These are phyloP conservation scores for Pollenia labialis DNA, from an alignment of 2,888 invertebrate genomes.

Conservation along the genomic window DNA sequence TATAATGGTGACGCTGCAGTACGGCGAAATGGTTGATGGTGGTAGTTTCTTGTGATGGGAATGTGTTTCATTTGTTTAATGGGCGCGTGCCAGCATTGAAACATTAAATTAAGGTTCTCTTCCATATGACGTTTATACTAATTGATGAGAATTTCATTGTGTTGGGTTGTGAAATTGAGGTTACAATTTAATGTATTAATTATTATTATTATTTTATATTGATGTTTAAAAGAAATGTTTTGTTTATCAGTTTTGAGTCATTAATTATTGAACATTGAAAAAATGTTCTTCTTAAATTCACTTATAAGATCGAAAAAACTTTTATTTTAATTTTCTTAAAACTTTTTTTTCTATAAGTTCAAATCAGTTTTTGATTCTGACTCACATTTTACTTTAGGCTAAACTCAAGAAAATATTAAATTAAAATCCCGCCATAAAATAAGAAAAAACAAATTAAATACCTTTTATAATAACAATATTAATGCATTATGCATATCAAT, in stretches of 20 bases:
- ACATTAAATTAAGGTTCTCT: slow-evolving; percentile 59
- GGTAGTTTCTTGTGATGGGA: slow-evolving; percentile 21
- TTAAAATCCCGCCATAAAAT: slow-evolving; percentile 34
- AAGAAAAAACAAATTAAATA: slow-evolving; percentile 7
- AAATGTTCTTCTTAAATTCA: neutral
- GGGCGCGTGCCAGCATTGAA: slow-evolving; percentile 57
- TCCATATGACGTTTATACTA: slow-evolving; percentile 45
- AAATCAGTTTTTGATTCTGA: slow-evolving; percentile 19
- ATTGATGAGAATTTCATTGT: slow-evolving; percentile 49
- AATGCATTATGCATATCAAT: slow-evolving; percentile 54
- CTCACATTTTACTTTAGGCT: slow-evolving; percentile 51
- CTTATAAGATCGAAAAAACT: no score
- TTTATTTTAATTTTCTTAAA: no score
- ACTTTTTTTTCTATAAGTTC: no score
- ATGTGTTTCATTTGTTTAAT: slow-evolving; percentile 65
- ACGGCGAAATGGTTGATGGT: neutral
- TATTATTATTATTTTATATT: neutral
- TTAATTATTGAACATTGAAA: neutral
- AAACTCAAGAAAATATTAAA: slow-evolving; percentile 46
- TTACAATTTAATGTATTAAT: slow-evolving; percentile 47
- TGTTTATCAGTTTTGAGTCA: neutral
- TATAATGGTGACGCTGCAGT: slow-evolving; percentile 32
- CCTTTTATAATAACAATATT: slow-evolving; percentile 21
- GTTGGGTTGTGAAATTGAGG: slow-evolving; percentile 42
- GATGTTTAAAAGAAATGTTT: neutral